A percentile compares a stretch with the other conserved stretches of the same genome.
These are phyloP conservation scores for Synergus gifuensis DNA, from an alignment of 2,888 invertebrate species.

Conservation along the genomic window DNA sequence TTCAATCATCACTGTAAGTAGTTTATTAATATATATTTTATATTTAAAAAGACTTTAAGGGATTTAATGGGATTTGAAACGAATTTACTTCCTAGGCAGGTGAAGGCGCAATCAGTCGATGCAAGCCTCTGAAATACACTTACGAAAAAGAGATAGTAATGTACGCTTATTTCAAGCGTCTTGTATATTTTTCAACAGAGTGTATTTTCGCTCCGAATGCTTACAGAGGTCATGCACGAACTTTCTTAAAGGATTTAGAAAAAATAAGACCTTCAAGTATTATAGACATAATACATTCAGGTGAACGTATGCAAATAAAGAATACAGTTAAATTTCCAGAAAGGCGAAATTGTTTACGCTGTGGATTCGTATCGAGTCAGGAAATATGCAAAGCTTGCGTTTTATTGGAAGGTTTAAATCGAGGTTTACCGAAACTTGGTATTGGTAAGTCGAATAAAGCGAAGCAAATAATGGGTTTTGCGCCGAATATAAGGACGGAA, in stretches of 20 bases:
- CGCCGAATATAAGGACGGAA: slow-evolving; percentile 45
- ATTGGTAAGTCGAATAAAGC: slow-evolving; percentile 93
- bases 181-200: slow-evolving; percentile 99
- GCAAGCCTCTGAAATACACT: slow-evolving; percentile 97
- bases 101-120: slow-evolving; percentile 92
- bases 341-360: slow-evolving; percentile 88
- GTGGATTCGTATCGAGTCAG: slow-evolving; percentile 95
- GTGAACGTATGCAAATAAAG: slow-evolving; percentile 91
- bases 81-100: slow-evolving; percentile 80
- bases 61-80: too few relatives aligned
- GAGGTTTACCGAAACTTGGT: slow-evolving; percentile 94
- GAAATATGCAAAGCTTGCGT: slow-evolving; percentile 98
- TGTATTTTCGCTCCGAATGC: slow-evolving; percentile 99
- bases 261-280: slow-evolving; percentile 94
- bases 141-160: slow-evolving; percentile 99
- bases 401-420: slow-evolving; percentile 95
- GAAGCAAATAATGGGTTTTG: slow-evolving; percentile 61
- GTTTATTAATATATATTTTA: not conserved
- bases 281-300: slow-evolving; percentile 95
- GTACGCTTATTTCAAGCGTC: slow-evolving; percentile 97
- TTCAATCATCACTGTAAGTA: slow-evolving; percentile 89
- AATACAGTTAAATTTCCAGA: slow-evolving; percentile 90
- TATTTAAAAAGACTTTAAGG: not conserved
- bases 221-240: slow-evolving; percentile 94
- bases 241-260: slow-evolving; percentile 96